These are phyloP conservation scores for Callithrix jacchus DNA, from an alignment of 2,113 vertebrate species.

Conservation along the genomic window DNA sequence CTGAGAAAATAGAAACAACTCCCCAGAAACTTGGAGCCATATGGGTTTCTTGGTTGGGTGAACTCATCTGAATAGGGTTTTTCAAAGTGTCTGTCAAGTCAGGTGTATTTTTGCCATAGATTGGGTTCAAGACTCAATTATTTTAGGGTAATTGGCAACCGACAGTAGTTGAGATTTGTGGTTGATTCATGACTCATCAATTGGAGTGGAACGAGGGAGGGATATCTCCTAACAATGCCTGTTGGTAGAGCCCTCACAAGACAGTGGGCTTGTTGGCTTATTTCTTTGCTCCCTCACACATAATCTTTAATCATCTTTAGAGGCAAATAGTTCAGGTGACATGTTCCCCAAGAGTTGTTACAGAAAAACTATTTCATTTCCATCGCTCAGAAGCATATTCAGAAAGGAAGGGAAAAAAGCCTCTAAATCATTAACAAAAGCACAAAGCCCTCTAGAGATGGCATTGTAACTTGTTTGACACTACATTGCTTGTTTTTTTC, in stretches of 20 bases:
- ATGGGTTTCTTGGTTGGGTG: background rate
- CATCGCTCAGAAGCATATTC: constrained; percentile 13
- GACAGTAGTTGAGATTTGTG: background rate
- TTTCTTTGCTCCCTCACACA: background rate
- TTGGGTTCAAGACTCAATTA: background rate
- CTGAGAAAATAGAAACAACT: constrained; percentile 35
- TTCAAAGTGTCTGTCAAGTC: constrained; percentile 23
- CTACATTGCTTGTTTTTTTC: background rate
- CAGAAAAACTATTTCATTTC: constrained; percentile 32
- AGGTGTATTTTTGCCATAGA: constrained; percentile 22
- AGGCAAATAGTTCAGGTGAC: constrained; percentile 4
- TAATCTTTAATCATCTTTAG: background rate
- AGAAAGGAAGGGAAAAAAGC: background rate
- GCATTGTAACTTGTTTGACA: background rate
- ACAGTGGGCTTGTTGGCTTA: background rate
- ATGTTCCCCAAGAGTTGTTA: constrained; percentile 57
- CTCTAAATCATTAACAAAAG: constrained; percentile 6
- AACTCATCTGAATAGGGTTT: background rate
- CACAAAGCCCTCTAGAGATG: background rate
- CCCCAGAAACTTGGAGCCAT: background rate
- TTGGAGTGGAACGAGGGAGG: background rate
- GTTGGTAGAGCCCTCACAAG: background rate
- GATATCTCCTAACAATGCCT: background rate
- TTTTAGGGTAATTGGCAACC: constrained; percentile 28
- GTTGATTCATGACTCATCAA: background rate